Base-by-base conservation (phyloP, 2,888 invertebrate genomes). In the Drosophila helvetica region DNA sequence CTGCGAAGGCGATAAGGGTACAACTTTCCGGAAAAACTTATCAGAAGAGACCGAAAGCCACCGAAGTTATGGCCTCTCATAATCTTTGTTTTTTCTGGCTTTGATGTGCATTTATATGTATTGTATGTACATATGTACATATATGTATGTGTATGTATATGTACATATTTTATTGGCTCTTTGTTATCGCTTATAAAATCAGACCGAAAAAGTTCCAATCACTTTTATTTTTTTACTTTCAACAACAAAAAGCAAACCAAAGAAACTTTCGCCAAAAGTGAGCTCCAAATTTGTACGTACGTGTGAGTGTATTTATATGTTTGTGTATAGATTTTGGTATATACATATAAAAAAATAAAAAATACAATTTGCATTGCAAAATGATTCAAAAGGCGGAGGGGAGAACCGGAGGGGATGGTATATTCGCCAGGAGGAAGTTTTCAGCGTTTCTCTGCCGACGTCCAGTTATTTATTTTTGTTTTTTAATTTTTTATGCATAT, bases 361-460 rank as follows among this genome's bases (percentile, higher is more conserved):
- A 22, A 68, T 67, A 86, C 56, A 80, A 89, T 89, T 87, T 85
- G 89, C 86, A 85, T 63, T 89, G 88, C 82, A 87, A 89, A 88
- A 74, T 58, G 43, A 53, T 61, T 33, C 19, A 57, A 69, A 60
- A 59, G 48, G 19, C 10, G 8, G 25, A 15, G 22, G 22, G 22
- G 22, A 22, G 22, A 22, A 5, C 5, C 22, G 22, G 22, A 5
- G 22, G 22, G 22, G 22, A 2, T 22, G 22, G 43, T 27, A 22
- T 19, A 53, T 19, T 53, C 15, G 19, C 10, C 15, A 33, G 53
- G 45, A 18, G 70, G 46, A 52, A 58, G 25, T 52, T n/a, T n/a
- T n/a, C n/a, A n/a, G n/a, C n/a, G n/a, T n/a, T 70, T 52, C 30
- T 7, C 43, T 63, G 73, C 47, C 51, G 43, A 33, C 55, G 64